Conservation (phyloP, 1,140 invertebrate genomes). For the Apis florea region DNA sequence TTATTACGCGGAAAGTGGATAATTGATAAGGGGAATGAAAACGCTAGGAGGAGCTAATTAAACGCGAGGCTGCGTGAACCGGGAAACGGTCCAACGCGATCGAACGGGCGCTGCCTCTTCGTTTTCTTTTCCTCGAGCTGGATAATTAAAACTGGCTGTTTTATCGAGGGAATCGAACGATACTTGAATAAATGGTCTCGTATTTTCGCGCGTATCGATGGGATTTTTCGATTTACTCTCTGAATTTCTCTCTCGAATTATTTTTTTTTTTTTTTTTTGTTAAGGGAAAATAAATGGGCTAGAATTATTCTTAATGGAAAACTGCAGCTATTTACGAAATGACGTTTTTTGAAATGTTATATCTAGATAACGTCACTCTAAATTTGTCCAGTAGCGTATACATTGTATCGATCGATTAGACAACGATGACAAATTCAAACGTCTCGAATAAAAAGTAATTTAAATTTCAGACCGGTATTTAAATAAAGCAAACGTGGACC, state of each 20-base stretch:
- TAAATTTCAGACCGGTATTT: neutral
- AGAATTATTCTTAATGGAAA: neutral
- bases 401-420: neutral
- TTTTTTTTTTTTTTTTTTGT: no score
- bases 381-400: neutral
- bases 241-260: conserved; percentile 12
- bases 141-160: conserved; percentile 30
- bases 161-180: conserved; percentile 9
- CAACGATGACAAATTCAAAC: neutral
- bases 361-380: neutral
- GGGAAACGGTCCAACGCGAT: neutral
- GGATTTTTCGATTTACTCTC: neutral
- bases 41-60: conserved; percentile 26
- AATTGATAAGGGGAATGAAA: conserved; percentile 34
- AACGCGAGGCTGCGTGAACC: conserved; percentile 10
- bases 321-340: neutral
- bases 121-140: neutral
- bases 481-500: neutral
- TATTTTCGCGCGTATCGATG: conserved; percentile 8
- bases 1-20: conserved; percentile 33
- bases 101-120: no score
- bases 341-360: neutral
- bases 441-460: neutral
- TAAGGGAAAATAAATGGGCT: no score
- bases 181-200: conserved; percentile 15